Conservation (phyloP, 2,797 vertebrate genomes). For the Sternarchorhynchus goeldii region DNA sequence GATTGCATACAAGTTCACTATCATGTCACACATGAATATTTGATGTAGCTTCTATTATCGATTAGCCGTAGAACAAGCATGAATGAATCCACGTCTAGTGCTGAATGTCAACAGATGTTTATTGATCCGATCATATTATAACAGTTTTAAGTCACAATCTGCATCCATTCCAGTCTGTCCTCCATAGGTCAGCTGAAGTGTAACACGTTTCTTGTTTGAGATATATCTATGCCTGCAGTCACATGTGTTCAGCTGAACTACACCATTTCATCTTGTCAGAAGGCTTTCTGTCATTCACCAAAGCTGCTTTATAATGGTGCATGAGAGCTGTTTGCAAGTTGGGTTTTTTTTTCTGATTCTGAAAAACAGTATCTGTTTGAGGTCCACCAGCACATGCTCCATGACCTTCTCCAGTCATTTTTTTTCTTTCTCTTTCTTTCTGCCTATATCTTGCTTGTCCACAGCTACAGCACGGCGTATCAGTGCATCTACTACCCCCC, state of each 20-base stretch:
- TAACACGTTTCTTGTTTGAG: background rate
- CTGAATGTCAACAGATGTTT: slow-evolving; percentile 4
- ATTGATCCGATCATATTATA: slow-evolving; percentile 42
- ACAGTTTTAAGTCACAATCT: slow-evolving; percentile 1
- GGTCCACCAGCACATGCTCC: too few relatives aligned
- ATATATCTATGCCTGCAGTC: background rate
- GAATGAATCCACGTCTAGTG: background rate
- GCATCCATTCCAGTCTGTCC: slow-evolving; percentile 20
- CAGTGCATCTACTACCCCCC: slow-evolving; percentile 99
- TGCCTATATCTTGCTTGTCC: background rate
- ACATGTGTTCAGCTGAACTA: background rate
- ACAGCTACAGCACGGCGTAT: slow-evolving; percentile 89
- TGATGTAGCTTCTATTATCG: slow-evolving; percentile 14
- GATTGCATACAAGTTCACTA: background rate
- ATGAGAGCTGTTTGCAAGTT: background rate
- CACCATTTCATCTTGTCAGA: background rate
- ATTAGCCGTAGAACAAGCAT: slow-evolving; percentile 5
- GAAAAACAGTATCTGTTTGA: background rate
- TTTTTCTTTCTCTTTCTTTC: background rate
- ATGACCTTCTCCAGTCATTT: background rate
- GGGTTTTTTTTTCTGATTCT: background rate
- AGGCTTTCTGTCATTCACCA: background rate
- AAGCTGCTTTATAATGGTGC: background rate
- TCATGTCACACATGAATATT: slow-evolving; percentile 23
- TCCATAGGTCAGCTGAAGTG: slow-evolving; percentile 12